Conservation (phyloP, 2,113 vertebrate species). For the Poeciliopsis prolifica region DNA sequence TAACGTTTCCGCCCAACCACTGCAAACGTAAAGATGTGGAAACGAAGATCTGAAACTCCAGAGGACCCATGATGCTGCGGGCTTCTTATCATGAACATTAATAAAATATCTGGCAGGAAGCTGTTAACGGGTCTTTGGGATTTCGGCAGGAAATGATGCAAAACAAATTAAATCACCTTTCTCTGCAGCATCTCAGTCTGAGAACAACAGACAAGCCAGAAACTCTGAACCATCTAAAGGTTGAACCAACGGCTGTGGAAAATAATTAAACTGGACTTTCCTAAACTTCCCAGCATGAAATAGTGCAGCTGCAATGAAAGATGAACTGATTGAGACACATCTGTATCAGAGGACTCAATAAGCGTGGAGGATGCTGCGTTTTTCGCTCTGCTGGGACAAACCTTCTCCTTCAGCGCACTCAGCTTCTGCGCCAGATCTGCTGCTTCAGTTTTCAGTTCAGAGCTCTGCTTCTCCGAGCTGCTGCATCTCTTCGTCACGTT, state of each 20-base stretch:
- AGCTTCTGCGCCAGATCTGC: constrained; percentile 84
- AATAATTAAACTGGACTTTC: neutral
- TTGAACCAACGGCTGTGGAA: too few relatives aligned
- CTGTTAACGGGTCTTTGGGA: neutral
- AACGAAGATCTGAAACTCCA: neutral
- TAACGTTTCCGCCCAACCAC: too few relatives aligned
- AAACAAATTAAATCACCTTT: neutral
- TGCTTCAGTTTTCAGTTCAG: constrained; percentile 79
- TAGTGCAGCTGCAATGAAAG: neutral
- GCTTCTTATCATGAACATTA: neutral
- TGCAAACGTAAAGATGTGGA: neutral
- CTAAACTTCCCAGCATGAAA: neutral
- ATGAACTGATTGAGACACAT: neutral
- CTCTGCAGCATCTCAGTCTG: too few relatives aligned
- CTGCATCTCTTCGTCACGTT: constrained; percentile 77
- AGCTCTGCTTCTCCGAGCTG: constrained; percentile 79
- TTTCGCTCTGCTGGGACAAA: constrained; percentile 42
- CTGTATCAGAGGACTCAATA: neutral
- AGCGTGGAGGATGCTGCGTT: too few relatives aligned
- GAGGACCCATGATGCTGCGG: neutral
- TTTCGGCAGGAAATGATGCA: neutral
- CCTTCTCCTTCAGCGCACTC: constrained; percentile 85
- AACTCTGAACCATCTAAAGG: too few relatives aligned
- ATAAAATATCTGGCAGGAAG: neutral
- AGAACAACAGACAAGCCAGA: too few relatives aligned